These are phyloP conservation scores for Hymenochirus boettgeri DNA, from an alignment of 2,113 vertebrate species.

Conservation along the genomic window DNA sequence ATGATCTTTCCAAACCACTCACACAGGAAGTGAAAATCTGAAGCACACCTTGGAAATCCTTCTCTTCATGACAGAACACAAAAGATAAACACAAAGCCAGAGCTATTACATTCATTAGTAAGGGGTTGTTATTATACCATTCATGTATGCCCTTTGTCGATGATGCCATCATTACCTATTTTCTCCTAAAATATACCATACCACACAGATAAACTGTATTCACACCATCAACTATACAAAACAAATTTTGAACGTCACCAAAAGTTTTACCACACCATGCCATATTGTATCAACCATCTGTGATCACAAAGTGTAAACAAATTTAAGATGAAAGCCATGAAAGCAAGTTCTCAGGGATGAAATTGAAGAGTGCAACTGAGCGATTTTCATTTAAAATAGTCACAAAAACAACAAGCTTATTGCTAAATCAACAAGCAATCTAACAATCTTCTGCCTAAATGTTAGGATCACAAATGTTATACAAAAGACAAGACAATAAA, in stretches of 20 bases:
- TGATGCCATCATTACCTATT: conserved; percentile 21
- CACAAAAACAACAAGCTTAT: background rate
- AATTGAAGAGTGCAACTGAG: background rate
- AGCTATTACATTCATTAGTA: conserved; percentile 62
- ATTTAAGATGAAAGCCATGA: background rate
- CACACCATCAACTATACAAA: conserved; percentile 31
- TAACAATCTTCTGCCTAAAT: background rate
- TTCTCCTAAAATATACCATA: conserved; percentile 18
- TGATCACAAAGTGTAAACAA: background rate
- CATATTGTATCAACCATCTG: conserved; percentile 18
- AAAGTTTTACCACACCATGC: conserved; percentile 24
- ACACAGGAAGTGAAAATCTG: conserved; percentile 61
- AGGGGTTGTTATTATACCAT: conserved; percentile 18
- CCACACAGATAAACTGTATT: conserved; percentile 29
- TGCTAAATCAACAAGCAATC: background rate
- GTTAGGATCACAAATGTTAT: background rate
- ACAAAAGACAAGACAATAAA: no score
- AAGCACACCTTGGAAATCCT: conserved; percentile 57
- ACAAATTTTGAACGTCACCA: conserved; percentile 25
- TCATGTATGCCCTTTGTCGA: conserved; percentile 3
- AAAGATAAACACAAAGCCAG: conserved; percentile 71
- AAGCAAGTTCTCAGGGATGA: background rate
- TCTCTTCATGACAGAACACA: conserved; percentile 62
- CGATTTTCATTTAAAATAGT: background rate
- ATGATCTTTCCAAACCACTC: conserved; percentile 62